phyloP scores from a whole-genome alignment of 1,140 invertebrate genomes.

The Philotrypesis tridentata region DNA sequence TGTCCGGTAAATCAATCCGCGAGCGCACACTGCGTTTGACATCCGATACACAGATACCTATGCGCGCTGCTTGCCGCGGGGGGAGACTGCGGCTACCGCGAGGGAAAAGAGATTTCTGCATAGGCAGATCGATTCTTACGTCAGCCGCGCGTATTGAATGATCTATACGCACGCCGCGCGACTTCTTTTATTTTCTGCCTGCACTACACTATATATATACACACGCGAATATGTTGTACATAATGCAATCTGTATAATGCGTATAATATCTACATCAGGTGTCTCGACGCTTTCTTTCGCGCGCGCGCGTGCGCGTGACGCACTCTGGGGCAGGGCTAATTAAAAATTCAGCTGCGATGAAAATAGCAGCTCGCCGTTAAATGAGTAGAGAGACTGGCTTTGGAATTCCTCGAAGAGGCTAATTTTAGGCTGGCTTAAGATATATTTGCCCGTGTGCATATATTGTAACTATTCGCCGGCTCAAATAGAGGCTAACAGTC shows the following conservation, averaged over 20 bases:
- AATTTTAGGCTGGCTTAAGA: no score
- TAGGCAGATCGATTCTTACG: conserved; percentile 34
- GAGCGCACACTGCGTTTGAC: conserved; percentile 38
- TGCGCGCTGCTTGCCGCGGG: conserved; percentile 6
- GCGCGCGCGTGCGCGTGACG: neutral
- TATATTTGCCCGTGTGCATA: no score
- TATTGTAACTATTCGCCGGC: neutral
- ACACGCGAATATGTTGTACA: no score
- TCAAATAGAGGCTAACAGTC: conserved; percentile 4
- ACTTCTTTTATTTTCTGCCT: neutral
- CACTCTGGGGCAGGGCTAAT: neutral
- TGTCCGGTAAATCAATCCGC: conserved; percentile 58
- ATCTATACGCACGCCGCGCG: conserved; percentile 17
- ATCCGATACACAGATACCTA: conserved; percentile 41
- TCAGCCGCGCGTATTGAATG: conserved; percentile 29
- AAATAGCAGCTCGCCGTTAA: no score
- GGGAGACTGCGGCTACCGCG: neutral
- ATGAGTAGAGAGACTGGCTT: no score
- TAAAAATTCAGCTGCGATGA: neutral
- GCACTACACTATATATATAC: neutral
- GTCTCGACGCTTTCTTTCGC: no score
- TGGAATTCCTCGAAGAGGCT: no score
- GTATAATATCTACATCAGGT: no score
- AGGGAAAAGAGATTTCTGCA: neutral
- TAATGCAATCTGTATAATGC: no score